Evolutionary conservation across 2,797 vertebrate genomes (phyloP).

Genomic region (Eulemur albifrons): DNA sequence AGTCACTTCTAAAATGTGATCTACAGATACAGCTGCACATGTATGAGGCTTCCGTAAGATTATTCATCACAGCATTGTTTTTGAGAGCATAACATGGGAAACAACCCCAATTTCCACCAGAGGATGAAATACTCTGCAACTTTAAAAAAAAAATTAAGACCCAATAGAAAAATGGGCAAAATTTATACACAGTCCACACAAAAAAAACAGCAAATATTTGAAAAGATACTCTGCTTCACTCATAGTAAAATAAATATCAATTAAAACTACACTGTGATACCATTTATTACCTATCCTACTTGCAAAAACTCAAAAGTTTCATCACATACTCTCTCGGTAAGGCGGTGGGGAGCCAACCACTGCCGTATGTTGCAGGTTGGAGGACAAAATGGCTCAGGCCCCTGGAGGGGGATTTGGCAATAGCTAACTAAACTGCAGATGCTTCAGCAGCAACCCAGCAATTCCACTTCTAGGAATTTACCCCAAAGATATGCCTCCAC

Average conservation of each 20-base stretch:
- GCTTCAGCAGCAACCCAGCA: neutral
- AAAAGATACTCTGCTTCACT: conserved; percentile 18
- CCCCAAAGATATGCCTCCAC: neutral
- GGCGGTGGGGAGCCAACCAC: neutral
- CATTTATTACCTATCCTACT: neutral
- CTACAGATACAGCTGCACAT: neutral
- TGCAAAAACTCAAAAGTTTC: neutral
- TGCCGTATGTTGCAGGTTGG: neutral
- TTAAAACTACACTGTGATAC: neutral
- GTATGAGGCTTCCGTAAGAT: neutral
- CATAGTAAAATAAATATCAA: neutral
- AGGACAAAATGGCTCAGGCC: neutral
- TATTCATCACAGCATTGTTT: neutral
- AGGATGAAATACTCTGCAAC: neutral
- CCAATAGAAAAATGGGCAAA: conserved; percentile 33
- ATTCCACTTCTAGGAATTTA: neutral
- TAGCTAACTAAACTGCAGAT: neutral
- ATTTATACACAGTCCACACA: neutral
- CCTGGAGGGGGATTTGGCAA: neutral
- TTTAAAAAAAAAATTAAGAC: neutral
- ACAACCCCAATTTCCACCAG: neutral
- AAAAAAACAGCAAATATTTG: neutral
- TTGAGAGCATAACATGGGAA: neutral
- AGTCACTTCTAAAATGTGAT: neutral
- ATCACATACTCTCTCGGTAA: neutral